Conservation (phyloP, 2,113 vertebrate genomes). For the Tetrax tetrax region DNA sequence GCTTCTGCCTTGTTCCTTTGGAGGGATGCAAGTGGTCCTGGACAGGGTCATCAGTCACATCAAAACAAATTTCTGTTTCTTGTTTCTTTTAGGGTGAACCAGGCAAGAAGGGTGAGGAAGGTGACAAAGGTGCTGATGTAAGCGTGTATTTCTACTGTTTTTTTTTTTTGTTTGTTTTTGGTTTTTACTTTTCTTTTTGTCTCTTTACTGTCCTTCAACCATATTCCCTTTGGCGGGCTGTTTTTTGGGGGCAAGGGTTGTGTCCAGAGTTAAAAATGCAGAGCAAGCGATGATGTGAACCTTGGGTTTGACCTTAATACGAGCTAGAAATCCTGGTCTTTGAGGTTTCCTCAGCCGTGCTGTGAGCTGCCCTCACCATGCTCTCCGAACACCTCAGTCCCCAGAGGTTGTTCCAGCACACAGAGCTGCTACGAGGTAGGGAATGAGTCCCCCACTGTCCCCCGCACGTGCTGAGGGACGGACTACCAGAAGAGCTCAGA, state of each 20-base stretch:
- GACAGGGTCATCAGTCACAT: neutral
- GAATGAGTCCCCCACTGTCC: neutral
- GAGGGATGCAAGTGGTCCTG: neutral
- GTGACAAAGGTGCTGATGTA: constrained; percentile 79
- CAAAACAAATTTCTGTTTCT: neutral
- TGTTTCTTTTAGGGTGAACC: constrained; percentile 80
- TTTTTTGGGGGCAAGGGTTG: neutral
- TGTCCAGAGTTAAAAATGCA: neutral
- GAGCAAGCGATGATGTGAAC: neutral
- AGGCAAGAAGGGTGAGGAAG: constrained; percentile 84
- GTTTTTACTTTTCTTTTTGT: neutral
- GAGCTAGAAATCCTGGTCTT: neutral
- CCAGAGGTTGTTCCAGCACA: neutral
- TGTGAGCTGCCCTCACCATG: neutral
- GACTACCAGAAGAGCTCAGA: neutral
- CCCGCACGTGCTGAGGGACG: neutral
- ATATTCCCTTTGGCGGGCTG: neutral
- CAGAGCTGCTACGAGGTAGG: neutral
- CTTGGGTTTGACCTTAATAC: neutral
- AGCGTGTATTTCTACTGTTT: neutral
- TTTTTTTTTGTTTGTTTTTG: no score
- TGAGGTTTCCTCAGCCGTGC: neutral
- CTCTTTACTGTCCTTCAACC: neutral
- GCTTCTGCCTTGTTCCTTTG: neutral
- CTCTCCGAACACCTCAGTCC: neutral